Base-by-base conservation (phyloP, 2,113 vertebrate genomes). In the Strix uralensis region DNA sequence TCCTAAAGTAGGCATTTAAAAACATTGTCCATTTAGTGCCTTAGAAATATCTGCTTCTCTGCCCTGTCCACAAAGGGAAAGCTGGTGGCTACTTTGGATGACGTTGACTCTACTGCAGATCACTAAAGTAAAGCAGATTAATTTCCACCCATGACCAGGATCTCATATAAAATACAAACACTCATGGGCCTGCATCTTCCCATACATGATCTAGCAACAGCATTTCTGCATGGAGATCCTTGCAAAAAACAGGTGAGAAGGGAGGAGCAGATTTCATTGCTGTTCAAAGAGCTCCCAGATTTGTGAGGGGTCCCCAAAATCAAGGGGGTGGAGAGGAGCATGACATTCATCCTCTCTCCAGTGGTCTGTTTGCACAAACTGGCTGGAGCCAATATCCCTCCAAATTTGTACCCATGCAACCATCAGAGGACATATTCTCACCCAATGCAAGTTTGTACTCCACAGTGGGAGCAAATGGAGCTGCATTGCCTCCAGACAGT, bases 281-380 rank as follows among this genome's bases (percentile, higher is more conserved):
- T 38, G 29, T 40, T 63, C 51, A 89, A 65, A 67, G 30, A 26
- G 27, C 15, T n/a, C 16, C 15, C 40, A 80, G 30, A 69, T 15
- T 23, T 42, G 13, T 7, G 2, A 73, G 9, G 26, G 4, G 20
- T 70, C 26, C 15, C 22, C n/a, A 92, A 16, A 91, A 70, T 9
- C 4, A 5, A 44, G 22, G 14, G 1, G 1, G 3, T 0, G 0
- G 15, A 15, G 3, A 75, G 22, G 2, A 2, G 3, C 15, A 54
- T 5, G 15, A 17, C 7, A 52, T 54, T 81, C 42, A 38, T 59
- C 18, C 26, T 65, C 29, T 47, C 20, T 15, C 21, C 10, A 36
- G 51, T 75, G 26, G 3, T 79, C n/a, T 74, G 34, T 18, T 12
- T 86, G 36, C 26, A 81, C 20, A 74, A 67, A 89, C 6, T n/a